phyloP scores from a whole-genome alignment of 2,797 vertebrate genomes.

The Hapalemur alaotrensis region DNA sequence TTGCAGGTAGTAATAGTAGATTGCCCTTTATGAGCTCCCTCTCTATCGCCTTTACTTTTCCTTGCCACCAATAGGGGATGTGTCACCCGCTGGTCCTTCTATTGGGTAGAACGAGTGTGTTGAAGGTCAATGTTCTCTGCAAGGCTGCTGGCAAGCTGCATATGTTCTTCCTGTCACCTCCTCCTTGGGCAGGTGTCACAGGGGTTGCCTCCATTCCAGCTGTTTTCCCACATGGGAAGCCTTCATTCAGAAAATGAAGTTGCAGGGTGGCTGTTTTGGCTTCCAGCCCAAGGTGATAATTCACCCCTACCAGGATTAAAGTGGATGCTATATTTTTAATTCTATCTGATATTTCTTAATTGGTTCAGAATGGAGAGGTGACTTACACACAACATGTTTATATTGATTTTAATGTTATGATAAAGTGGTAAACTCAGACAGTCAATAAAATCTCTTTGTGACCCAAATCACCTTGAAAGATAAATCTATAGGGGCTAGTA shows the following conservation, averaged over 20 bases:
- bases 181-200: not conserved
- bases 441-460: not conserved
- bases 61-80: rapidly evolving
- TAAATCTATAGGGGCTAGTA: not conserved
- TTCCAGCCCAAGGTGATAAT: not conserved
- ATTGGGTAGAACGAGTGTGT: not conserved
- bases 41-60: not conserved
- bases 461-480: not conserved
- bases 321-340: not conserved
- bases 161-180: not conserved
- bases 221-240: not conserved
- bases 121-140: not conserved
- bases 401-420: not conserved
- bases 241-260: not conserved
- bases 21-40: not conserved
- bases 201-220: not conserved
- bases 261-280: not conserved
- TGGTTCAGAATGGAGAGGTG: not conserved
- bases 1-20: not conserved
- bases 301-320: not conserved
- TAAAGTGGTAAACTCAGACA: not conserved
- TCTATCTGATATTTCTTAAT: not conserved
- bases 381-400: not conserved
- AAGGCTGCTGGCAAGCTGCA: not conserved
- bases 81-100: not conserved